phyloP scores from a whole-genome alignment of 92 coral and sea anemone genomes.

The Siderastrea radians region DNA sequence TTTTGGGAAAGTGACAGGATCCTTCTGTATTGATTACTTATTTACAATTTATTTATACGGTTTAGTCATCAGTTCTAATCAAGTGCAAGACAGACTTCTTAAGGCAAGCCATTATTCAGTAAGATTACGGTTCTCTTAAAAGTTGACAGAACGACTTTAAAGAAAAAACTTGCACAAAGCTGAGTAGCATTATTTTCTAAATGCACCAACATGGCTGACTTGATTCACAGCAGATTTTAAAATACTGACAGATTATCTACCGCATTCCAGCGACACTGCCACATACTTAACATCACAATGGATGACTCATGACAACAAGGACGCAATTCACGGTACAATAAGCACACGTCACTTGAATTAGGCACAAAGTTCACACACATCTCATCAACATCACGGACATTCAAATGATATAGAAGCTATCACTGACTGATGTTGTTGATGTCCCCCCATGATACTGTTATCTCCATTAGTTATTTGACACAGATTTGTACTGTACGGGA shows the following conservation, averaged over 20 bases:
- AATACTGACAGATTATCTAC: conserved; percentile 8
- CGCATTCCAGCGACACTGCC: conserved; percentile 38
- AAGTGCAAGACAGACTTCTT: neutral
- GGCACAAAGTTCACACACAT: conserved; percentile 43
- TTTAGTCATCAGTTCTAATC: neutral
- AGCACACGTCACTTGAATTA: conserved; percentile 26
- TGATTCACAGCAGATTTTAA: conserved; percentile 24
- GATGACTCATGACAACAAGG: conserved; percentile 35
- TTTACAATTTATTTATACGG: neutral
- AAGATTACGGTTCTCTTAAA: neutral
- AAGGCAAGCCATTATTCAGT: neutral
- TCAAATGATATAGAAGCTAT: conserved; percentile 9
- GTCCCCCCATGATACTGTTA: conserved; percentile 31
- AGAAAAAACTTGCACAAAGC: conserved; percentile 33
- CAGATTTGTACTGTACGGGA: conserved; percentile 40
- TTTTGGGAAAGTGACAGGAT: conserved; percentile 7
- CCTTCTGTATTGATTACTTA: neutral
- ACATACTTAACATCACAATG: conserved; percentile 30
- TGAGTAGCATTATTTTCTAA: neutral
- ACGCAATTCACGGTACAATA: conserved; percentile 11
- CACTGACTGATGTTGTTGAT: conserved; percentile 8
- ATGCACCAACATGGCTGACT: conserved; percentile 36
- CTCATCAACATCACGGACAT: conserved; percentile 27
- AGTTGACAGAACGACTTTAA: neutral
- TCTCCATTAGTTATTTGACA: conserved; percentile 32